Percentiles rank a stretch among this genome's conserved stretches.
Conservation (phyloP, 2,888 invertebrate species). For the Drosophila flavopinicola region DNA sequence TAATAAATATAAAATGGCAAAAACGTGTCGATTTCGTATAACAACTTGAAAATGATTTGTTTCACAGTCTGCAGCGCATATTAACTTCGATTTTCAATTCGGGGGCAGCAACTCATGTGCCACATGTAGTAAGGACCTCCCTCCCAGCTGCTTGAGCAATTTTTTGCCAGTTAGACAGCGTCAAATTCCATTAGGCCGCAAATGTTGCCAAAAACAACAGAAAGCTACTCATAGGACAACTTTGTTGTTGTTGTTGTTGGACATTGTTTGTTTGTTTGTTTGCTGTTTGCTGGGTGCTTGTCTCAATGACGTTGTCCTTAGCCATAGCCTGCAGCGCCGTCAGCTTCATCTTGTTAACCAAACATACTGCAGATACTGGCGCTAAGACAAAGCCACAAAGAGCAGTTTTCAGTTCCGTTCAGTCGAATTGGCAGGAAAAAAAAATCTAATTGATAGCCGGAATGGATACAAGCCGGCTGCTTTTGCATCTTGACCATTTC, state of each 20-base stretch:
- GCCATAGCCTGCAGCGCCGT: slow-evolving; percentile 71
- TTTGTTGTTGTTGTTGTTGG: slow-evolving; percentile 23
- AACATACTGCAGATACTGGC: slow-evolving; percentile 69
- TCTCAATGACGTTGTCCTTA: slow-evolving; percentile 74
- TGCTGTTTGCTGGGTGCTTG: slow-evolving; percentile 49
- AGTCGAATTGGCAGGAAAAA: slow-evolving; percentile 22
- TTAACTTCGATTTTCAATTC: slow-evolving; percentile 80
- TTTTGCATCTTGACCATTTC: slow-evolving; percentile 77
- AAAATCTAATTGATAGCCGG: slow-evolving; percentile 64
- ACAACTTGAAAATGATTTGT: slow-evolving; percentile 83
- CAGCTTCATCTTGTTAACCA: slow-evolving; percentile 80
- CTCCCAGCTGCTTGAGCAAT: slow-evolving; percentile 43
- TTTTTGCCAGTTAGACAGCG: slow-evolving; percentile 64
- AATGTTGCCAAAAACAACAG: slow-evolving; percentile 62
- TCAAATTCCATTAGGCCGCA: slow-evolving; percentile 75
- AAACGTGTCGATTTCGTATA: slow-evolving; percentile 83
- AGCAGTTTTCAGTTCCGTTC: slow-evolving; percentile 15
- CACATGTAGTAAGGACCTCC: slow-evolving; percentile 32
- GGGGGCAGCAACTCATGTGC: slow-evolving; percentile 38
- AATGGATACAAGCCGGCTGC: slow-evolving; percentile 32
- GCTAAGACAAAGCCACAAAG: slow-evolving; percentile 79
- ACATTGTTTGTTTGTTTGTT: slow-evolving; percentile 38
- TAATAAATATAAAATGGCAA: slow-evolving; percentile 82
- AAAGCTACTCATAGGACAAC: slow-evolving; percentile 42
- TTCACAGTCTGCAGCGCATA: slow-evolving; percentile 79